phyloP scores from a whole-genome alignment of 2,888 invertebrate species.

The Drosophila eohydei region DNA sequence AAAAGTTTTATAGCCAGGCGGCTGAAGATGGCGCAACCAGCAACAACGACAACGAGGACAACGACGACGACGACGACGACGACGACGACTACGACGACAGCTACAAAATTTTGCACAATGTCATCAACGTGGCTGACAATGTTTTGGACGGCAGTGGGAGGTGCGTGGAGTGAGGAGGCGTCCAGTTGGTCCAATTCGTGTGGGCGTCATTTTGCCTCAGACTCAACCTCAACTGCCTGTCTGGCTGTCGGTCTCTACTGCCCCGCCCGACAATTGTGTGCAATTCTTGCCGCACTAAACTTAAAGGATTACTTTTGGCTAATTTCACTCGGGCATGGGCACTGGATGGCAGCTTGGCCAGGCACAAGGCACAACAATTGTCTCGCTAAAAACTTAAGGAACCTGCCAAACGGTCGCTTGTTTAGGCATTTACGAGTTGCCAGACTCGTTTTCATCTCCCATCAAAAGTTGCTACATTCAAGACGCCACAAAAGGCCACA shows the following conservation, averaged over 20 bases:
- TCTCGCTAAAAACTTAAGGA: slow-evolving; percentile 36
- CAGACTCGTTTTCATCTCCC: slow-evolving; percentile 30
- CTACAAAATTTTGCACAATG: slow-evolving; percentile 76
- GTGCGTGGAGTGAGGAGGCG: not conserved
- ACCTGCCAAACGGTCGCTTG: slow-evolving; percentile 28
- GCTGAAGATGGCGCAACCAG: slow-evolving; percentile 53
- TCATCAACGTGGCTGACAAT: slow-evolving; percentile 72
- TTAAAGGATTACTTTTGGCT: slow-evolving; percentile 79
- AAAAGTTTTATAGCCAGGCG: slow-evolving; percentile 72
- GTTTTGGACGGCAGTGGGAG: slow-evolving; percentile 26
- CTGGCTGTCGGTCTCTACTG: not conserved
- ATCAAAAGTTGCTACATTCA: slow-evolving; percentile 18
- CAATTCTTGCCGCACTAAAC: slow-evolving; percentile 71
- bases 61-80: slow-evolving; percentile 40
- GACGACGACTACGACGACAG: slow-evolving; percentile 55
- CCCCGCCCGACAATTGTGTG: slow-evolving; percentile 64
- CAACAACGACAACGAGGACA: slow-evolving; percentile 13
- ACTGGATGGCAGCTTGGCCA: slow-evolving; percentile 10
- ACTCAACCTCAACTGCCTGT: not conserved
- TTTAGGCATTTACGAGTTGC: slow-evolving; percentile 32
- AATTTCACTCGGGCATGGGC: slow-evolving; percentile 60
- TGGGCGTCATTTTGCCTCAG: slow-evolving; percentile 26
- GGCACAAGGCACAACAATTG: slow-evolving; percentile 43
- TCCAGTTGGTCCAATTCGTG: slow-evolving; percentile 21
- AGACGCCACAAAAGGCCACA: slow-evolving; percentile 6